Percentiles rank a stretch among this genome's conserved stretches.
These are phyloP conservation scores for Amphipoea lucens DNA, from an alignment of 2,888 invertebrate species.

Conservation along the genomic window DNA sequence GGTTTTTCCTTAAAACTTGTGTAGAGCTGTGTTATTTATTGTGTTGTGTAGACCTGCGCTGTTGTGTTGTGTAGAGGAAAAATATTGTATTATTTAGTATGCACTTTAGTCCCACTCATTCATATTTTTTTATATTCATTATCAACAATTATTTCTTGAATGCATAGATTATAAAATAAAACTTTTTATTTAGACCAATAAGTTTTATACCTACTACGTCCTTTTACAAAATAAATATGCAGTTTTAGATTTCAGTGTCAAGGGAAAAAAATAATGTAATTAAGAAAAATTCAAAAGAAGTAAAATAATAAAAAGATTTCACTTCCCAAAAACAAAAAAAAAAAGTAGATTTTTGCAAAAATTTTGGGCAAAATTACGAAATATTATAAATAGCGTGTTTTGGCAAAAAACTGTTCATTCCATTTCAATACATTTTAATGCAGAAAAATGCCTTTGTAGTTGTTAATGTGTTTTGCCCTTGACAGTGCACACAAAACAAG, in stretches of 20 bases:
- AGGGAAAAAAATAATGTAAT: background rate
- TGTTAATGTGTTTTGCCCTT: background rate
- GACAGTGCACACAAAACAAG: background rate
- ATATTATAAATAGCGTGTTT: background rate
- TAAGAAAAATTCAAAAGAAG: too few species aligned
- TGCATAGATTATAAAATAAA: background rate
- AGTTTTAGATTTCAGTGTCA: background rate
- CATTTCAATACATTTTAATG: background rate
- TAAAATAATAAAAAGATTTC: too few species aligned
- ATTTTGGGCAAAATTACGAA: background rate
- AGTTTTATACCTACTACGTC: background rate
- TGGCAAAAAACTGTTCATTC: background rate
- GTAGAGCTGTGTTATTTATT: background rate
- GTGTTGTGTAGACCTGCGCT: background rate
- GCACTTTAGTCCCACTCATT: too few species aligned
- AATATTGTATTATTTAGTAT: background rate
- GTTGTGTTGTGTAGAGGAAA: background rate
- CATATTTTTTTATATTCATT: too few species aligned
- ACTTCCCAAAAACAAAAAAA: too few species aligned
- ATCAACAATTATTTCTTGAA: background rate
- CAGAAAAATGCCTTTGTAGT: background rate
- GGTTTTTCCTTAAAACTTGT: background rate
- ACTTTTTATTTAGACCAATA: background rate
- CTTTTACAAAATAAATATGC: background rate
- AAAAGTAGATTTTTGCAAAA: background rate